These are phyloP conservation scores for Limnephilus marmoratus DNA, from an alignment of 2,888 invertebrate genomes.

Conservation along the genomic window DNA sequence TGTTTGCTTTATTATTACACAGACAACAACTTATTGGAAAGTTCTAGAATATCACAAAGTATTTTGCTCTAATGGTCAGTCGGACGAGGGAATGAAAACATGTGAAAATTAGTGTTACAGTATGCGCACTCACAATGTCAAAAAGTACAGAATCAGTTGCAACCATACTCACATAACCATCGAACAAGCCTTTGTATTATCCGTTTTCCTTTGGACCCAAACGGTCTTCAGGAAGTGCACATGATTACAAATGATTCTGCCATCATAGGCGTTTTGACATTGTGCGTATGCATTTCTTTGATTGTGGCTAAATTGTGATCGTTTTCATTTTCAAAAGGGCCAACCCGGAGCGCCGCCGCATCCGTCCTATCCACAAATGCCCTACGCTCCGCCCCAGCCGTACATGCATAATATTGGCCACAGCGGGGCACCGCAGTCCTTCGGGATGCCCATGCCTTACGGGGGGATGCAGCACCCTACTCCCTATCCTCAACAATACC, in stretches of 20 bases:
- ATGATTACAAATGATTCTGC: neutral
- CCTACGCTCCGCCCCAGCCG: conserved; percentile 69
- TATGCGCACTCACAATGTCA: neutral
- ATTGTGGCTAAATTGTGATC: conserved; percentile 34
- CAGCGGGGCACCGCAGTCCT: conserved; percentile 76
- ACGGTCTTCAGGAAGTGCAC: neutral
- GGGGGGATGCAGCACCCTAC: conserved; percentile 74
- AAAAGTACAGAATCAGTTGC: neutral
- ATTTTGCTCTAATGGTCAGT: conserved; percentile 42
- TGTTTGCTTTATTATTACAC: neutral
- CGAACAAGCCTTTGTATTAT: no score
- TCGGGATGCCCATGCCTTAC: conserved; percentile 74
- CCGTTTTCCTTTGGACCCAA: no score
- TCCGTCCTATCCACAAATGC: conserved; percentile 75
- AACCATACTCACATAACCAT: neutral
- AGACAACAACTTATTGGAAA: neutral
- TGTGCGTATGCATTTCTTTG: neutral
- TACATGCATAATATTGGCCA: conserved; percentile 76
- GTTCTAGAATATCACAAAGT: conserved; percentile 43
- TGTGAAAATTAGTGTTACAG: conserved; percentile 7
- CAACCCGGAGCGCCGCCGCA: conserved; percentile 71
- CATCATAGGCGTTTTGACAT: no score
- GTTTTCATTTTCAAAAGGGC: conserved; percentile 71
- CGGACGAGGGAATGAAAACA: conserved; percentile 27
- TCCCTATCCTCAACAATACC: conserved; percentile 73